Conservation (phyloP, 1,140 invertebrate species). For the Pogonus chalceus region DNA sequence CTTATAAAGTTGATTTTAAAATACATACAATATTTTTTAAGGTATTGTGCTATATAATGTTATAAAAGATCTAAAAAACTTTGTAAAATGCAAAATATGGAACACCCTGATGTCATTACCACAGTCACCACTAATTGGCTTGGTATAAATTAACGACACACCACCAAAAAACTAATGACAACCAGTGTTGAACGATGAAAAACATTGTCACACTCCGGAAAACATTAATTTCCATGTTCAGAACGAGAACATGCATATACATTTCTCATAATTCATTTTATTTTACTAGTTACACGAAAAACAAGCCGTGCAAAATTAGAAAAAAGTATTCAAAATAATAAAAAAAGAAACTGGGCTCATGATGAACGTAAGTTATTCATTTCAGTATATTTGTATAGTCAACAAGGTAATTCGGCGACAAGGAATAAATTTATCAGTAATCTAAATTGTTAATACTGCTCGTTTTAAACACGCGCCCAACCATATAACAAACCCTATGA, state of each 20-base stretch:
- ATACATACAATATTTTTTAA: too few species aligned
- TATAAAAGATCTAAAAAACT: too few species aligned
- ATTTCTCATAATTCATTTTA: constrained; percentile 1
- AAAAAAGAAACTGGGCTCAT: constrained; percentile 1
- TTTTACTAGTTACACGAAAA: neutral
- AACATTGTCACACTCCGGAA: neutral
- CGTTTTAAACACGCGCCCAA: neutral
- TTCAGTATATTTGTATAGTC: neutral
- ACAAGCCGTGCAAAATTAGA: neutral
- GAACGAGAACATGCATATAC: neutral
- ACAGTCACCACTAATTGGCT: neutral
- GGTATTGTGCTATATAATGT: too few species aligned
- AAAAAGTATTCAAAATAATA: neutral
- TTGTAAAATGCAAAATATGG: too few species aligned
- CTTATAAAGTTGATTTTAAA: too few species aligned
- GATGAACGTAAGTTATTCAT: constrained; percentile 9
- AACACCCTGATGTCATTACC: too few species aligned
- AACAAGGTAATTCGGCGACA: neutral
- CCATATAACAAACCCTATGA: too few species aligned
- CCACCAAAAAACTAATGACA: neutral
- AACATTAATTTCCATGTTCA: constrained; percentile 4
- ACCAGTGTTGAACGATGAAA: neutral
- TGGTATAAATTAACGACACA: neutral
- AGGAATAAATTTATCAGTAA: constrained; percentile 15
- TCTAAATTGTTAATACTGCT: constrained; percentile 15